Conservation (phyloP, 2,797 vertebrate genomes). For the Sebastes hubbsi region DNA sequence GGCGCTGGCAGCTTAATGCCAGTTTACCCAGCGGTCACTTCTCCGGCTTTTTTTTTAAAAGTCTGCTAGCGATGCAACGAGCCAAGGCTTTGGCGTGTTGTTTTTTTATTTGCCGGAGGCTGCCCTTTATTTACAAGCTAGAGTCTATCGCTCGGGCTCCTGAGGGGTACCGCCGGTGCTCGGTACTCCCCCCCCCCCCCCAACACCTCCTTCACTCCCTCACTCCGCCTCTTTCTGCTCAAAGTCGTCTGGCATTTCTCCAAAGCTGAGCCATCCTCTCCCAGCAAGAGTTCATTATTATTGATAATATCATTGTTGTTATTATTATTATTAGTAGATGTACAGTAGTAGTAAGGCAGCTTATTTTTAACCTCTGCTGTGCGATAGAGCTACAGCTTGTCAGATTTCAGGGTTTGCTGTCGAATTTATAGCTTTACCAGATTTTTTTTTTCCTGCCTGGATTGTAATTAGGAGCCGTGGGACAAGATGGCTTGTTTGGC, state of each 20-base stretch:
- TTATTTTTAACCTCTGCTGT: neutral
- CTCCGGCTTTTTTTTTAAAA: neutral
- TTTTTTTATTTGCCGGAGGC: constrained; percentile 30
- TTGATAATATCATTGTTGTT: neutral
- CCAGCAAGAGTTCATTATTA: neutral
- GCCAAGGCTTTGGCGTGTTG: constrained; percentile 18
- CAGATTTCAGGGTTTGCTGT: neutral
- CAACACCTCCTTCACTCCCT: constrained; percentile 3
- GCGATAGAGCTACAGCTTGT: neutral
- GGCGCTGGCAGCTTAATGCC: constrained; percentile 42
- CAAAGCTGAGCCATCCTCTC: constrained; percentile 25
- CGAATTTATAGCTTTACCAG: neutral
- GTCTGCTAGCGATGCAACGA: constrained; percentile 20
- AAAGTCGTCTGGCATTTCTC: constrained; percentile 33
- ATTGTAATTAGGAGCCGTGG: constrained; percentile 47
- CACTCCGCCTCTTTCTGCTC: neutral
- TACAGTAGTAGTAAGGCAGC: neutral
- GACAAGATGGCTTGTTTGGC: constrained; percentile 20
- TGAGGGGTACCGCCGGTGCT: neutral
- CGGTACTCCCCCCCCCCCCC: neutral
- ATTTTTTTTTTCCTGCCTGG: neutral
- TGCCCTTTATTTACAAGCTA: constrained; percentile 48
- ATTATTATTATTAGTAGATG: neutral
- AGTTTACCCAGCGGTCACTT: constrained; percentile 42
- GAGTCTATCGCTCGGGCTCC: constrained; percentile 29